Percentiles rank a stretch among this genome's conserved stretches.
These are phyloP conservation scores for Pantherophis alleghaniensis DNA, from an alignment of 2,797 vertebrate genomes.

Conservation along the genomic window DNA sequence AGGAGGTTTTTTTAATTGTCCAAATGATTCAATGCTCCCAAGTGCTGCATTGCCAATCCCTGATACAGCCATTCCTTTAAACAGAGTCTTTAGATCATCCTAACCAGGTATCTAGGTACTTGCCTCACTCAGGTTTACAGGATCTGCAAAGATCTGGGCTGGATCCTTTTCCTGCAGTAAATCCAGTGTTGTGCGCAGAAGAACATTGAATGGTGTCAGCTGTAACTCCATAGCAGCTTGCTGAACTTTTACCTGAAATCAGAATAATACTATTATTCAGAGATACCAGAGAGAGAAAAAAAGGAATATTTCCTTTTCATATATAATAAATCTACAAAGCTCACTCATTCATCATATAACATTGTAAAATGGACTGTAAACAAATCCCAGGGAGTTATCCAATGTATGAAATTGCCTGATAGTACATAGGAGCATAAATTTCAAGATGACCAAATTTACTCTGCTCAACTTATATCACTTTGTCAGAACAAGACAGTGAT, in stretches of 20 bases:
- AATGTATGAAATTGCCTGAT: neutral
- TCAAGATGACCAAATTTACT: neutral
- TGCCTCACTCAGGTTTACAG: constrained; percentile 91
- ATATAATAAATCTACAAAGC: neutral
- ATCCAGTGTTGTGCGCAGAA: constrained; percentile 90
- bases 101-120: constrained; percentile 39
- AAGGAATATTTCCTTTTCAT: neutral
- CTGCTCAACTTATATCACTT: neutral
- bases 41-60: neutral
- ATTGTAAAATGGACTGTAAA: neutral
- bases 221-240: constrained; percentile 91
- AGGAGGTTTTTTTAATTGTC: neutral
- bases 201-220: constrained; percentile 87
- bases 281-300: neutral
- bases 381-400: neutral
- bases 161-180: constrained; percentile 94
- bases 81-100: constrained; percentile 11
- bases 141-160: constrained; percentile 90
- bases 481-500: constrained; percentile 35
- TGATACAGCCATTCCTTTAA: constrained; percentile 8
- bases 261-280: neutral
- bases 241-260: constrained; percentile 86
- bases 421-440: neutral
- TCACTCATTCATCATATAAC: neutral
- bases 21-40: neutral